These are phyloP conservation scores for Oligia latruncula DNA, from an alignment of 2,888 invertebrate genomes.

Conservation along the genomic window DNA sequence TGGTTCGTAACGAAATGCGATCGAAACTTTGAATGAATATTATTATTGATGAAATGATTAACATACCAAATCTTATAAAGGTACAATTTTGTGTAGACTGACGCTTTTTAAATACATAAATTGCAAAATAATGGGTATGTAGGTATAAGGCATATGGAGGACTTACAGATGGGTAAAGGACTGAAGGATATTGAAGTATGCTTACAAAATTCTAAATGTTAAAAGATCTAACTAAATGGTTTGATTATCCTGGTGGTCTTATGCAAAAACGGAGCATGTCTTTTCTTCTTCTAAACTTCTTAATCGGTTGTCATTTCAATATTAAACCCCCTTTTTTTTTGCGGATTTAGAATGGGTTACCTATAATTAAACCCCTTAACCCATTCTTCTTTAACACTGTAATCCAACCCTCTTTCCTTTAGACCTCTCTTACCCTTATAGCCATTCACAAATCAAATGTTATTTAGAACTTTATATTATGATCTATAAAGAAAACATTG, in stretches of 20 bases:
- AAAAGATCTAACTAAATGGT: neutral
- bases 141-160: neutral
- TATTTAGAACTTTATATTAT: neutral
- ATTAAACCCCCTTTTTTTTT: neutral
- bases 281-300: neutral
- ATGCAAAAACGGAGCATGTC: neutral
- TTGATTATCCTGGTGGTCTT: neutral
- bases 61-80: neutral
- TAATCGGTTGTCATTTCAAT: neutral
- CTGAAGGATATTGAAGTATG: neutral
- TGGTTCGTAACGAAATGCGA: conserved; percentile 32
- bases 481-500: neutral
- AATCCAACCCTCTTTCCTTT: neutral
- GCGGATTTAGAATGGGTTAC: too few relatives aligned
- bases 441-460: neutral
- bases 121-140: neutral
- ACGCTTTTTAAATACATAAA: neutral
- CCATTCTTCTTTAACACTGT: neutral
- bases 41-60: conserved; percentile 10
- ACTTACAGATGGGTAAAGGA: neutral
- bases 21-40: conserved; percentile 6
- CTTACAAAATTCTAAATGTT: neutral
- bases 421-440: too few relatives aligned
- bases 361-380: neutral
- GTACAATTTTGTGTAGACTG: neutral